These are phyloP conservation scores for Ladona fulva DNA, from an alignment of 1,140 invertebrate genomes.

Conservation along the genomic window DNA sequence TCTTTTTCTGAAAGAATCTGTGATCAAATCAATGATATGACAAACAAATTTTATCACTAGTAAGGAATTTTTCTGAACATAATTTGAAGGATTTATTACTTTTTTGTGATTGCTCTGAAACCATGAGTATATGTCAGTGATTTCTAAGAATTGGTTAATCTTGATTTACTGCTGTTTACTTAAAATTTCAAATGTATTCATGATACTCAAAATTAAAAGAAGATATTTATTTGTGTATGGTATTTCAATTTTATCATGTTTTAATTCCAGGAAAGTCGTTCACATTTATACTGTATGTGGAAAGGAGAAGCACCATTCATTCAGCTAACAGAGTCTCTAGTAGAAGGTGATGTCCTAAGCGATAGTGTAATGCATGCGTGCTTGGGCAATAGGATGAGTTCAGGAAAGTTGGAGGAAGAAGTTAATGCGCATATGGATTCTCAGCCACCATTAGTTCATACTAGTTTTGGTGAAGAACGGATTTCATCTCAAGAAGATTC, in stretches of 20 bases:
- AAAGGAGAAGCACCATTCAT: conserved; percentile 43
- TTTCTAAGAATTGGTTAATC: too few species aligned
- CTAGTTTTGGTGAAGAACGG: neutral
- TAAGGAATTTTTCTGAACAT: too few species aligned
- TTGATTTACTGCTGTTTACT: too few species aligned
- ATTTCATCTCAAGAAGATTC: neutral
- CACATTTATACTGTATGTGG: conserved; percentile 47
- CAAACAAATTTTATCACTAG: too few species aligned
- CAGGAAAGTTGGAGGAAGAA: neutral
- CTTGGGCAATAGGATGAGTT: neutral
- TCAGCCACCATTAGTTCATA: neutral
- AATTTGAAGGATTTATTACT: too few species aligned
- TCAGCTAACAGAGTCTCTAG: conserved; percentile 32
- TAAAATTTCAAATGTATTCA: too few species aligned
- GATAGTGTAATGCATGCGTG: neutral
- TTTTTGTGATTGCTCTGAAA: too few species aligned
- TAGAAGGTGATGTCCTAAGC: neutral
- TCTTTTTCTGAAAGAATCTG: too few species aligned
- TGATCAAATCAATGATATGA: too few species aligned
- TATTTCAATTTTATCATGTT: conserved; percentile 9
- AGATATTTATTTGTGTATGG: too few species aligned
- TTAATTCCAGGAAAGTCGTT: conserved; percentile 34
- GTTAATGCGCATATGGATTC: neutral
- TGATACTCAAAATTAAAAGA: too few species aligned
- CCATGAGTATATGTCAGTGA: too few species aligned